phyloP scores from a whole-genome alignment of 2,113 vertebrate species.

The Rhinoderma darwinii region DNA sequence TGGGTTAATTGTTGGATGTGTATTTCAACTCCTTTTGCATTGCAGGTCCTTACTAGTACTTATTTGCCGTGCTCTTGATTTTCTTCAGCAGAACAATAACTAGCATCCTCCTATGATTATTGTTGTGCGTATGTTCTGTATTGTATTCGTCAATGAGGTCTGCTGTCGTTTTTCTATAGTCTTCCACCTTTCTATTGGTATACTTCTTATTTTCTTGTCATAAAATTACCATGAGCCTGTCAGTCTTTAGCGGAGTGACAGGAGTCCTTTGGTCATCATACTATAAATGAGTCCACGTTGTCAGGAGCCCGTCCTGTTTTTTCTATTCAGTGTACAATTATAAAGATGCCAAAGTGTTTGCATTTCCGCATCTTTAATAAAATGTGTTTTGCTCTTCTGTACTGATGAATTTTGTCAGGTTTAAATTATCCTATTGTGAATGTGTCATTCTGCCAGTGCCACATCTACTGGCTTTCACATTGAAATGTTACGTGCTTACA shows the following conservation, averaged over 20 bases:
- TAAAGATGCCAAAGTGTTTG: background rate
- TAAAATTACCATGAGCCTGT: background rate
- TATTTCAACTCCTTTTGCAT: too few relatives aligned
- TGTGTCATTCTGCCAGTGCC: constrained; percentile 24
- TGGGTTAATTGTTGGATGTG: too few relatives aligned
- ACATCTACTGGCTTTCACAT: constrained; percentile 21
- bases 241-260: background rate
- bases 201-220: background rate
- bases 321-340: background rate
- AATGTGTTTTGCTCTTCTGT: background rate
- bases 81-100: background rate
- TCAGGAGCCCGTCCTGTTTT: too few relatives aligned
- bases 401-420: constrained; percentile 36
- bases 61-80: too few relatives aligned
- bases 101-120: background rate
- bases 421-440: constrained; percentile 44
- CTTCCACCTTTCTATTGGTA: background rate
- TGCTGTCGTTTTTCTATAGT: background rate
- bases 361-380: background rate
- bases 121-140: background rate
- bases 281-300: background rate
- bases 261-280: background rate
- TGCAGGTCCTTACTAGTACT: background rate
- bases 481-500: constrained; percentile 24
- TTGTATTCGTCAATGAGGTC: background rate